phyloP scores from a whole-genome alignment of 2,113 vertebrate species.

The Centropristis striata region DNA sequence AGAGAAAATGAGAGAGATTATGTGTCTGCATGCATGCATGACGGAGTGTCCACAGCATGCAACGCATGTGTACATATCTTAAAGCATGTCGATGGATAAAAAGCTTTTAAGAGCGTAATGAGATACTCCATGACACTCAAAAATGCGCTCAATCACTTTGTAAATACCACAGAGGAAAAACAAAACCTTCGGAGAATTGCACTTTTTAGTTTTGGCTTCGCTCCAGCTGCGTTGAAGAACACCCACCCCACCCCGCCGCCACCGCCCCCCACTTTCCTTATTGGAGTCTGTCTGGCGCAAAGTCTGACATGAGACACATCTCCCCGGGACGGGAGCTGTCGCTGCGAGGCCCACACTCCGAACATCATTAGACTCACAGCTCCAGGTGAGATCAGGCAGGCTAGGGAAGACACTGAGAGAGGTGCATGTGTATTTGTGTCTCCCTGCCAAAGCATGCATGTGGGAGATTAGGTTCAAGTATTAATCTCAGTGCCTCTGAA shows the following conservation, averaged over 20 bases:
- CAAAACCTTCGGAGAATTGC: conserved; percentile 67
- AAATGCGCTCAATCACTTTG: conserved; percentile 76
- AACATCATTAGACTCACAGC: conserved; percentile 75
- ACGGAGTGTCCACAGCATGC: conserved; percentile 35
- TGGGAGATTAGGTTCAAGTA: conserved; percentile 33
- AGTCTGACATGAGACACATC: conserved; percentile 78
- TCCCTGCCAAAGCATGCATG: conserved; percentile 40
- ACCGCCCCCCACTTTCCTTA: conserved; percentile 32
- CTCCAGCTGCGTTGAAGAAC: conserved; percentile 66
- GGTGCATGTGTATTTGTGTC: conserved; percentile 37
- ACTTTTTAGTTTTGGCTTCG: conserved; percentile 65
- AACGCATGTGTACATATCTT: conserved; percentile 48
- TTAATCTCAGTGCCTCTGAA: conserved; percentile 64
- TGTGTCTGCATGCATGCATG: conserved; percentile 49
- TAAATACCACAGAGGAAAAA: conserved; percentile 71
- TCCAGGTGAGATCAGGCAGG: conserved; percentile 64
- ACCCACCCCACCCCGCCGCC: conserved; percentile 33
- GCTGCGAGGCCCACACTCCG: conserved; percentile 69
- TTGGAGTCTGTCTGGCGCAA: conserved; percentile 76
- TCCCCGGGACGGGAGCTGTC: conserved; percentile 69
- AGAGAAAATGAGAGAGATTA: conserved; percentile 52
- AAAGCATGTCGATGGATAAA: conserved; percentile 63
- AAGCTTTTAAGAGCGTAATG: conserved; percentile 78
- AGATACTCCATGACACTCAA: conserved; percentile 72
- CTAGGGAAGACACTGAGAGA: conserved; percentile 10